Conservation (phyloP, 2,888 invertebrate species). For the Deroplatys truncata region DNA sequence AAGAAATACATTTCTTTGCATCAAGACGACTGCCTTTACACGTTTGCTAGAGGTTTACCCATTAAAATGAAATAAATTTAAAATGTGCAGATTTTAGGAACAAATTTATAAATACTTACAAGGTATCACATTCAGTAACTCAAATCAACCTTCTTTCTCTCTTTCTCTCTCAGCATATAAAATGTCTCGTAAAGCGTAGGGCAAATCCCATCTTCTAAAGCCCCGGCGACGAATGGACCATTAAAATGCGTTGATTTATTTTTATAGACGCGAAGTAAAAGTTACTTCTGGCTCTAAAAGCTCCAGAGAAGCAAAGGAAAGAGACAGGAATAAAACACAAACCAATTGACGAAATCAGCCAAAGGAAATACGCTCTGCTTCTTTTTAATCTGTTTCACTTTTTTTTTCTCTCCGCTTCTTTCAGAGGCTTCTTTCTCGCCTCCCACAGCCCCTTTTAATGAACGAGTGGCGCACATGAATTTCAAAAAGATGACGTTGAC, state of each 20-base stretch:
- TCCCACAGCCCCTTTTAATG: constrained; percentile 3
- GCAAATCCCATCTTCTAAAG: constrained; percentile 3
- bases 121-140: neutral
- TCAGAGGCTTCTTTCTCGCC: neutral
- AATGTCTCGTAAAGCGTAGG: neutral
- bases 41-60: neutral
- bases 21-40: too few species aligned
- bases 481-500: neutral
- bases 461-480: constrained; percentile 2
- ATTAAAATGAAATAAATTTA: neutral
- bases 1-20: too few species aligned
- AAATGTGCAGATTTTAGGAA: neutral
- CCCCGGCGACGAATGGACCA: constrained; percentile 6
- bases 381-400: neutral
- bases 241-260: constrained; percentile 8
- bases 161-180: neutral
- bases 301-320: neutral
- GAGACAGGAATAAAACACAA: neutral
- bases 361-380: neutral
- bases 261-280: constrained; percentile 4
- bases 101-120: neutral
- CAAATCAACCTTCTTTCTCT: neutral
- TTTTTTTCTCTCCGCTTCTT: neutral
- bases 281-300: neutral
- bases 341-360: neutral